Evolutionary conservation across 2,888 invertebrate genomes (phyloP).

Genomic region (Formica aserva): DNA sequence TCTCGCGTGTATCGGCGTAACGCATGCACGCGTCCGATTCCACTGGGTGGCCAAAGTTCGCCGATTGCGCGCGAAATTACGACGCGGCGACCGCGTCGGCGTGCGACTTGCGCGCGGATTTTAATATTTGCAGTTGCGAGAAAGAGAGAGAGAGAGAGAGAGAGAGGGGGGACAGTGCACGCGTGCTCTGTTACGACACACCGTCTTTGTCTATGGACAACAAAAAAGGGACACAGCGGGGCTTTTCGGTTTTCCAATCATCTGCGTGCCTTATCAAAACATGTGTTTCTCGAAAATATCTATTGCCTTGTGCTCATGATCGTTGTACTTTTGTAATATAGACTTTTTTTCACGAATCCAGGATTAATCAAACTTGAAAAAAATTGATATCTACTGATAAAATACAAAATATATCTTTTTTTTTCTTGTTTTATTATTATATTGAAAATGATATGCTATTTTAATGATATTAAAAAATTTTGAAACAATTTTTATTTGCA

Average conservation of each 20-base stretch:
- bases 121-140: neutral
- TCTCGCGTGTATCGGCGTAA: constrained; percentile 12
- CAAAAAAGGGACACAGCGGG: neutral
- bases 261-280: neutral
- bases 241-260: neutral
- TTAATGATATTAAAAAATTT: neutral
- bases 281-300: neutral
- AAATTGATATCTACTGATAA: neutral
- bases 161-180: neutral
- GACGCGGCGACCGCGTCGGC: neutral
- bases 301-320: neutral
- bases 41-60: neutral
- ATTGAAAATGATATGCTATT: neutral
- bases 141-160: neutral
- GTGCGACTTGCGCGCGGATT: neutral
- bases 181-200: neutral
- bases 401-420: neutral
- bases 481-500: neutral
- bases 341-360: neutral
- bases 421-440: neutral
- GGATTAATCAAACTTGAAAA: neutral
- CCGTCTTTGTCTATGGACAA: constrained; percentile 30
- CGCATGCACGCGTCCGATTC: neutral
- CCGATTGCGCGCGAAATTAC: constrained; percentile 29
- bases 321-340: neutral